Percentiles rank a stretch among this genome's conserved stretches.
These are phyloP conservation scores for Chauna torquata DNA, from an alignment of 2,113 vertebrate genomes.

Conservation along the genomic window DNA sequence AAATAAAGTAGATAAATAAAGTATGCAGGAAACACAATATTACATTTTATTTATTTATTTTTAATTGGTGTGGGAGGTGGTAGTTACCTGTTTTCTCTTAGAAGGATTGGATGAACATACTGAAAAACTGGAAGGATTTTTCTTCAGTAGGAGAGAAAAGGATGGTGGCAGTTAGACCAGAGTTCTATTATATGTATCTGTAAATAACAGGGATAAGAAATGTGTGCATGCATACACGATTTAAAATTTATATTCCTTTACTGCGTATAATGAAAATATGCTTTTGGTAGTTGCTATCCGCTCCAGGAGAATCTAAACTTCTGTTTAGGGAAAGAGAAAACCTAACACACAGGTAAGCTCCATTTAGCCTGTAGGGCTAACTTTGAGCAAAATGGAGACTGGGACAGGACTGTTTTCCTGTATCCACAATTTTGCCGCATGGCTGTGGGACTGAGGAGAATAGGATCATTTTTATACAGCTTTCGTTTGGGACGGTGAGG, in stretches of 20 bases:
- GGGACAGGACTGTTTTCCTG: background rate
- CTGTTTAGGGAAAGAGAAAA: background rate
- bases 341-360: fast-evolving
- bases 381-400: background rate
- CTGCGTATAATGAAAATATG: background rate
- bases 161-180: background rate
- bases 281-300: background rate
- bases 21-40: background rate
- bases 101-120: background rate
- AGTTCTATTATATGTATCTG: background rate
- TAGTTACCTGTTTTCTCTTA: background rate
- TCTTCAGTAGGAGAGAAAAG: background rate
- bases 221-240: fast-evolving
- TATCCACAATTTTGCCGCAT: background rate
- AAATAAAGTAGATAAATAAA: background rate
- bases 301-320: background rate
- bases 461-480: background rate
- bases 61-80: background rate
- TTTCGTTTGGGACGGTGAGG: background rate
- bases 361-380: fast-evolving
- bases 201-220: background rate
- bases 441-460: background rate
- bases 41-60: background rate
- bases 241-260: background rate
- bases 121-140: background rate